Conservation (phyloP, 1,140 invertebrate genomes). For the Tetramorium simillimum region DNA sequence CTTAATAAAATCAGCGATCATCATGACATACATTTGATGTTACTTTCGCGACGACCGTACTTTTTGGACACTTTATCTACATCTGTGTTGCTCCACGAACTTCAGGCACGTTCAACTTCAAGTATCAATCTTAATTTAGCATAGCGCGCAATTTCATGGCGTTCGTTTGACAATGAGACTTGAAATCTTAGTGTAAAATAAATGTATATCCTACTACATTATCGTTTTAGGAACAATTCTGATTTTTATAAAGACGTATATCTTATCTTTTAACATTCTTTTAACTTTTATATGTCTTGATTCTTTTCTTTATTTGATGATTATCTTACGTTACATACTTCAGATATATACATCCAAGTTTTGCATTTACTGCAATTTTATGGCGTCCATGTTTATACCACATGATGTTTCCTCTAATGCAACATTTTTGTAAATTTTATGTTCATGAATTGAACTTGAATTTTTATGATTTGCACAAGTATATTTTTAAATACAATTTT, state of each 20-base stretch:
- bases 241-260: background rate
- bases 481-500: background rate
- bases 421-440: background rate
- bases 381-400: background rate
- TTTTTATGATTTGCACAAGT: background rate
- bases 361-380: slow-evolving; percentile 22
- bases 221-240: background rate
- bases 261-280: background rate
- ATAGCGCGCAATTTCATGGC: background rate
- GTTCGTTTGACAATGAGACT: background rate
- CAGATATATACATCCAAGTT: background rate
- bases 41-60: slow-evolving; percentile 20
- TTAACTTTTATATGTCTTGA: background rate
- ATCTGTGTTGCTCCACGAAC: background rate
- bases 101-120: slow-evolving; percentile 40
- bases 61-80: slow-evolving; percentile 22
- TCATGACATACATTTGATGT: slow-evolving; percentile 3
- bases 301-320: background rate
- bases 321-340: background rate
- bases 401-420: background rate
- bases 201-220: background rate
- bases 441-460: background rate
- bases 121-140: slow-evolving; percentile 29
- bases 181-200: background rate
- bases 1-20: slow-evolving; percentile 21